Base-by-base conservation (phyloP, 2,797 vertebrate species). In the Lepus oiostolus region DNA sequence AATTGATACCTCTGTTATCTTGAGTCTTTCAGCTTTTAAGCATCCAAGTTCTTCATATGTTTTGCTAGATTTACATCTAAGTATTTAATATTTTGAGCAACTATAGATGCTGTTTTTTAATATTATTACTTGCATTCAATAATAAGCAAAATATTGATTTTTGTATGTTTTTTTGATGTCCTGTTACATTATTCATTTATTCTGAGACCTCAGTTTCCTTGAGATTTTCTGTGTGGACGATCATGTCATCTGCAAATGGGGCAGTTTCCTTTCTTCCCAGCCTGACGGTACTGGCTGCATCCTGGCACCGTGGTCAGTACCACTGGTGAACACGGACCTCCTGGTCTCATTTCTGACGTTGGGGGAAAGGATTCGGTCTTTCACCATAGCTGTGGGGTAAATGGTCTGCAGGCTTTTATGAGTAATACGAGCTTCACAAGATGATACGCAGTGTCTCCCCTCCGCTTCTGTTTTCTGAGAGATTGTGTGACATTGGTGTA, bases 1-100 rank as follows among this genome's bases (percentile, higher is more conserved):
- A 87, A 96, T 68, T 82, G 35, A 26, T 72, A 70, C 81, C 8
- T 93, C 38, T 93, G 72, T 35, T 81, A 5, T 80, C 21, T 82
- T 91, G 42, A 95, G 1, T 83, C 12, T 94, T 87, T 32, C 4
- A 92, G 24, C 1, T 89, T 85, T 94, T 75, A 5, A 76, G 24
- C 67, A 77, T 71, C 35, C 19, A n/a, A 42, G 8, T 76, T 24
- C 10, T 90, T 22, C 12, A n/a, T 74, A 9, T 89, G 7, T 63
- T 93, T 80, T 85, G 30, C 77, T 88, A n/a, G 35, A 76, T 70
- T 87, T 70, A 58, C 5, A 65, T 22, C 50, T 88, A 30, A 65
- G 38, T 76, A 28, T 89, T 77, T 11, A 60, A 22, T 77, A 52
- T 74, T 75, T 83, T 42, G 38, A 88, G 62, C 21, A 71, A 13